Conservation (phyloP, 2,888 invertebrate genomes). For the Dryobotodes eremita region DNA sequence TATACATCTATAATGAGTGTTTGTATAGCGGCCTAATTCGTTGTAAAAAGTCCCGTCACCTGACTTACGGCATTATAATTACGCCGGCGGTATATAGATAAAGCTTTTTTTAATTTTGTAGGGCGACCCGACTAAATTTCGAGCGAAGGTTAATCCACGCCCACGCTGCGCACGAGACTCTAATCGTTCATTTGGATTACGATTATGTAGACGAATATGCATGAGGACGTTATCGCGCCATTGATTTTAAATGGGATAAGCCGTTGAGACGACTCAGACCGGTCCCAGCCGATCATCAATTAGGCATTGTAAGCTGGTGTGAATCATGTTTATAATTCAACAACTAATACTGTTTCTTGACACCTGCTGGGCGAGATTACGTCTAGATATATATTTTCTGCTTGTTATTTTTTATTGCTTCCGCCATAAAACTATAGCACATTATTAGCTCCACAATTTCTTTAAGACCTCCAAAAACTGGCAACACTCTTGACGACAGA, state of each 20-base stretch:
- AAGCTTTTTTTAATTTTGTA: slow-evolving; percentile 76
- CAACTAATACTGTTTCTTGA: slow-evolving; percentile 54
- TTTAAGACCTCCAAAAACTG: slow-evolving; percentile 41
- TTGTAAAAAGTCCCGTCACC: slow-evolving; percentile 78
- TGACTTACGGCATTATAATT: slow-evolving; percentile 85
- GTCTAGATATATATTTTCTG: slow-evolving; percentile 48
- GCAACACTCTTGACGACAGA: slow-evolving; percentile 15
- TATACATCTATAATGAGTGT: slow-evolving; percentile 73
- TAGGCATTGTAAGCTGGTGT: slow-evolving; percentile 63
- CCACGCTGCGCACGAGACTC: slow-evolving; percentile 81
- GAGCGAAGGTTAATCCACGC: slow-evolving; percentile 81
- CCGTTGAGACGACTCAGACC: slow-evolving; percentile 72
- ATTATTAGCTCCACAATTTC: slow-evolving; percentile 58
- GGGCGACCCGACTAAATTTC: slow-evolving; percentile 69
- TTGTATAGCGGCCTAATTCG: slow-evolving; percentile 75
- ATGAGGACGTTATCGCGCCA: slow-evolving; percentile 85
- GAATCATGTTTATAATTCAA: slow-evolving; percentile 64
- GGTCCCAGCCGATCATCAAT: slow-evolving; percentile 65
- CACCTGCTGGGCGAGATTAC: slow-evolving; percentile 52
- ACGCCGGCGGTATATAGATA: slow-evolving; percentile 80
- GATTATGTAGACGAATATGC: slow-evolving; percentile 85
- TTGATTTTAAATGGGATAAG: slow-evolving; percentile 85
- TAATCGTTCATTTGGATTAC: slow-evolving; percentile 88
- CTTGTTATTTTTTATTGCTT: slow-evolving; percentile 65
- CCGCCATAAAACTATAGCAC: slow-evolving; percentile 53